Base-by-base conservation (phyloP, 2,797 vertebrate genomes). In the Gouania willdenowi region DNA sequence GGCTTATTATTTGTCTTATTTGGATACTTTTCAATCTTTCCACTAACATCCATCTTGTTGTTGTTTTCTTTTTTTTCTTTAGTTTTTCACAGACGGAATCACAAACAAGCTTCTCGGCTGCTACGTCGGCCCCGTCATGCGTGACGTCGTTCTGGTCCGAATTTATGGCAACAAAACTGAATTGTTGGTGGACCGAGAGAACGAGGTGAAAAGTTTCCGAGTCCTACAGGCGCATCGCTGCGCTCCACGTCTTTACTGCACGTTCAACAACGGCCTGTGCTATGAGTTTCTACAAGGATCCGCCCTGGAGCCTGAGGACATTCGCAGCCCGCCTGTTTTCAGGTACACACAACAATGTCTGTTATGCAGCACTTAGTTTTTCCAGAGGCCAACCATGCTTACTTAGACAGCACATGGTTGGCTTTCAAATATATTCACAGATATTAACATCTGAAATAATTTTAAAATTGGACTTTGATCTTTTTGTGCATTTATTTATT, bases 151-250 rank as follows among this genome's bases (percentile, higher is more conserved):
- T 25, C 86, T 99, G 35, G 95, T 99, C 18, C 89, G 96, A 26
- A 93, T 99, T 81, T 99, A 99, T 13, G 96, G 96, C 46, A 92
- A 98, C 73, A 98, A 94, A 79, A 99, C 95, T 0, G 96, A 98
- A 54, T 82, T 99, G 32, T 71, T 98, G 28, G 92, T 99, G 0
- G 94, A 99, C 75, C 85, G 96, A 0, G 92, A 97, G 8, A 94
- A 97, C 5, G 96, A 99, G 43, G 91, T 99, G 68, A 98, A 99
- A 80, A 97, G 94, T 49, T 99, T 99, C 71, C 83, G 91, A 0
- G 94, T 98, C 10, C 61, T 99, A 10, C 95, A 98, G 21, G 88
- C 92, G 0, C 90, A 98, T 32, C 91, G 92, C 41, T 99, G 95
- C 4, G 95, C 95, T 0, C 96, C 96, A 0, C 91, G 81, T 0